phyloP scores from a whole-genome alignment of 2,797 vertebrate species.

The Lagocephalus sceleratus region DNA sequence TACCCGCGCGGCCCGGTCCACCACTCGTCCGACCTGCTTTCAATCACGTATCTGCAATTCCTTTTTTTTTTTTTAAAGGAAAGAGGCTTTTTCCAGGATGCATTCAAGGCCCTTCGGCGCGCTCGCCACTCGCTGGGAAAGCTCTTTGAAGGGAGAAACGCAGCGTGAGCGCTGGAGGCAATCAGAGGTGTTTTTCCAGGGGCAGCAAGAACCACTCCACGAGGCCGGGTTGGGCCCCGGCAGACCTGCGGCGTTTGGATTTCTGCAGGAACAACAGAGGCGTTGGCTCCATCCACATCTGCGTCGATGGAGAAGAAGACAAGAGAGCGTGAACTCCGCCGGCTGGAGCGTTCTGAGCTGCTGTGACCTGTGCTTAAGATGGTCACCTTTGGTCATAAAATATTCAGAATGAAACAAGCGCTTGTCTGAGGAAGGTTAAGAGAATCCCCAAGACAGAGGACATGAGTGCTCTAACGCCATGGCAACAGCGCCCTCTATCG shows the following conservation, averaged over 20 bases:
- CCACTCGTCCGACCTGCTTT: too few relatives aligned
- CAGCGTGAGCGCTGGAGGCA: constrained; percentile 46
- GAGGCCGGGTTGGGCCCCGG: neutral
- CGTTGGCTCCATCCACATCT: too few relatives aligned
- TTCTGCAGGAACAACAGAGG: too few relatives aligned
- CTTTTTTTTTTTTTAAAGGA: too few relatives aligned
- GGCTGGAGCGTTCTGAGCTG: neutral
- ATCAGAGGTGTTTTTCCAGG: constrained; percentile 55
- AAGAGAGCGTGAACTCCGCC: neutral
- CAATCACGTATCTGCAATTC: too few relatives aligned
- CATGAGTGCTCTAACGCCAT: constrained; percentile 8
- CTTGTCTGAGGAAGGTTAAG: neutral
- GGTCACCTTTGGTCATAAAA: neutral
- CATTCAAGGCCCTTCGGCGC: constrained; percentile 26
- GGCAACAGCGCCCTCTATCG: constrained; percentile 54
- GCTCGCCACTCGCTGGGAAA: constrained; percentile 34
- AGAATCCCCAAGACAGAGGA: neutral
- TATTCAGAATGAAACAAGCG: neutral
- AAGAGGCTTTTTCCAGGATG: neutral
- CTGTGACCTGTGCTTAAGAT: neutral
- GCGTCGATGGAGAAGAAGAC: too few relatives aligned
- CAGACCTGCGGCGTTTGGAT: too few relatives aligned
- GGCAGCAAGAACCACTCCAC: constrained; percentile 29
- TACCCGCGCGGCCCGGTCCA: too few relatives aligned
- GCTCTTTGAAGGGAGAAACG: constrained; percentile 37